Conservation (phyloP, 2,888 invertebrate genomes). For the Cepaea hortensis region DNA sequence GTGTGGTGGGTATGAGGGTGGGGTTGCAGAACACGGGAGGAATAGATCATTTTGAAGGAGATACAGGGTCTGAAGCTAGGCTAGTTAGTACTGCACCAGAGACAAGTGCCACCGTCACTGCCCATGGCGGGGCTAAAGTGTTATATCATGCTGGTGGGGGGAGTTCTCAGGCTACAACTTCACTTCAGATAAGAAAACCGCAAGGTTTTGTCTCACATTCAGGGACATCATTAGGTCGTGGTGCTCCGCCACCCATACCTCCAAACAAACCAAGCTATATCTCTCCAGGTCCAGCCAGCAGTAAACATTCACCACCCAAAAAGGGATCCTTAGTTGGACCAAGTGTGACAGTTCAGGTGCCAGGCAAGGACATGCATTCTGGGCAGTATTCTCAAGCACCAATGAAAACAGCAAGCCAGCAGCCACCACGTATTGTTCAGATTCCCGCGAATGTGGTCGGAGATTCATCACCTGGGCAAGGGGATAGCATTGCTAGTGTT, state of each 20-base stretch:
- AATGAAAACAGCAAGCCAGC: not conserved
- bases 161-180: conserved; percentile 2
- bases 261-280: conserved; percentile 73
- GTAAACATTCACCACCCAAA: conserved; percentile 64
- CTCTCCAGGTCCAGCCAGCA: conserved; percentile 43
- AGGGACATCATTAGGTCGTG: conserved; percentile 62
- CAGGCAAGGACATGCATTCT: conserved; percentile 41
- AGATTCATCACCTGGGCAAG: conserved; percentile 34
- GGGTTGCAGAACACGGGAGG: conserved; percentile 56
- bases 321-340: conserved; percentile 64
- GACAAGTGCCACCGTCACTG: conserved; percentile 55
- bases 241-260: conserved; percentile 73
- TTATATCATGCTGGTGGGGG: conserved; percentile 60
- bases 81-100: conserved; percentile 45
- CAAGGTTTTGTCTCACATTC: conserved; percentile 22
- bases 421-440: conserved; percentile 59
- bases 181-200: conserved; percentile 28
- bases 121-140: conserved; percentile 65
- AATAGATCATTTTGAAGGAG: conserved; percentile 35
- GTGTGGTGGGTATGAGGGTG: conserved; percentile 53
- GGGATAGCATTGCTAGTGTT: conserved; percentile 51
- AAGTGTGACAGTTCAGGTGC: conserved; percentile 59
- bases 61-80: conserved; percentile 48
- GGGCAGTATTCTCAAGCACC: conserved; percentile 36
- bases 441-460: conserved; percentile 68